Evolutionary conservation across 2,797 vertebrate genomes (phyloP).

Genomic region (Etheostoma nigrum): DNA sequence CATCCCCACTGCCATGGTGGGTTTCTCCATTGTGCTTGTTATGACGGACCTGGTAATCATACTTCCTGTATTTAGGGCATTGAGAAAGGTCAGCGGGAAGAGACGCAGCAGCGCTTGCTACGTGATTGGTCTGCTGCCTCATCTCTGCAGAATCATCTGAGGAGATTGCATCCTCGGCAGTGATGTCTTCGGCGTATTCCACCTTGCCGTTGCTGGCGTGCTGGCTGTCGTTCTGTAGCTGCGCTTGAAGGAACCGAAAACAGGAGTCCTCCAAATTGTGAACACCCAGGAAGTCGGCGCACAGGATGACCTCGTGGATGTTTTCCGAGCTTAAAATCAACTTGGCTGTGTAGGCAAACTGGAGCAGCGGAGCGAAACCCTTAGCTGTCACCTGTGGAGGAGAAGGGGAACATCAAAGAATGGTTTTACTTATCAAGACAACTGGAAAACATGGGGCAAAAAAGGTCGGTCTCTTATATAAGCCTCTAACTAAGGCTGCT

Average conservation of each 20-base stretch:
- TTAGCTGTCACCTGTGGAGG: conserved; percentile 91
- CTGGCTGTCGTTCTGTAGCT: conserved; percentile 89
- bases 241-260: conserved; percentile 93
- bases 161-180: conserved; percentile 55
- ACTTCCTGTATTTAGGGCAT: conserved; percentile 94
- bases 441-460: too few relatives aligned
- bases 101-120: conserved; percentile 70
- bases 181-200: conserved; percentile 81
- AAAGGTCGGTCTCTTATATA: too few relatives aligned
- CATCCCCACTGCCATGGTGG: conserved; percentile 66
- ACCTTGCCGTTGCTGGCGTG: conserved; percentile 83
- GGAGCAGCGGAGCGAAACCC: conserved; percentile 94
- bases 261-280: conserved; percentile 97
- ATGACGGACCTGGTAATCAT: conserved; percentile 89
- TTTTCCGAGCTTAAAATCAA: conserved; percentile 93
- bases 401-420: neutral
- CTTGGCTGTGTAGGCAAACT: conserved; percentile 98
- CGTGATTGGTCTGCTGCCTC: conserved; percentile 76
- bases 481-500: too few relatives aligned
- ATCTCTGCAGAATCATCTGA: conserved; percentile 76
- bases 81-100: conserved; percentile 79
- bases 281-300: conserved; percentile 93
- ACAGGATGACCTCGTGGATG: conserved; percentile 95
- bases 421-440: neutral
- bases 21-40: conserved; percentile 87